Evolutionary conservation across 2,888 invertebrate species (phyloP).

Genomic region (Xylota sylvarum): DNA sequence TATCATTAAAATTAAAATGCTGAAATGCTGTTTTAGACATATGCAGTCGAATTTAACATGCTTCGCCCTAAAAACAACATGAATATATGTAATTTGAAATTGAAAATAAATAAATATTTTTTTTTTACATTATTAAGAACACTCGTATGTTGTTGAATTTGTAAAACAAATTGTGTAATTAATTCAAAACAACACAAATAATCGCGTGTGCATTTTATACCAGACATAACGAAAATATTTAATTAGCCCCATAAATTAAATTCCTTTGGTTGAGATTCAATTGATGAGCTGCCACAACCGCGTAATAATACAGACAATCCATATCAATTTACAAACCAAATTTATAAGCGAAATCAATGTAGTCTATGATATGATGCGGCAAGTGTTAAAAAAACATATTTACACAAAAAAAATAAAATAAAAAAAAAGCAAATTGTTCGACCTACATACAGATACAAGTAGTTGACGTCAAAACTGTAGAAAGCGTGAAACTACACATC

Average conservation of each 20-base stretch:
- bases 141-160: conserved; percentile 16
- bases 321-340: conserved; percentile 23
- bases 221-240: not conserved
- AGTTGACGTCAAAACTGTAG: conserved; percentile 40
- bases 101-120: not conserved
- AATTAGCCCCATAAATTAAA: conserved; percentile 23
- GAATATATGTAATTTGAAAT: not conserved
- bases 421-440: conserved; percentile 5
- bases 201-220: not conserved
- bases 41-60: not conserved
- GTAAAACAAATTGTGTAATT: conserved; percentile 25
- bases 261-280: not conserved
- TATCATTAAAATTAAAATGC: no score
- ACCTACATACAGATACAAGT: conserved; percentile 25
- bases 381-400: not conserved
- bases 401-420: conserved; percentile 3
- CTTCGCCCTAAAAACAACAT: not conserved
- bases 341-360: not conserved
- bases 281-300: not conserved
- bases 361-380: conserved; percentile 9
- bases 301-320: not conserved
- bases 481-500: conserved; percentile 15
- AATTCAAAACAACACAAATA: conserved; percentile 25
- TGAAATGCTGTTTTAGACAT: no score
- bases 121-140: not conserved